Conservation (phyloP, 2,888 invertebrate genomes). For the Drosophila kanekoi region DNA sequence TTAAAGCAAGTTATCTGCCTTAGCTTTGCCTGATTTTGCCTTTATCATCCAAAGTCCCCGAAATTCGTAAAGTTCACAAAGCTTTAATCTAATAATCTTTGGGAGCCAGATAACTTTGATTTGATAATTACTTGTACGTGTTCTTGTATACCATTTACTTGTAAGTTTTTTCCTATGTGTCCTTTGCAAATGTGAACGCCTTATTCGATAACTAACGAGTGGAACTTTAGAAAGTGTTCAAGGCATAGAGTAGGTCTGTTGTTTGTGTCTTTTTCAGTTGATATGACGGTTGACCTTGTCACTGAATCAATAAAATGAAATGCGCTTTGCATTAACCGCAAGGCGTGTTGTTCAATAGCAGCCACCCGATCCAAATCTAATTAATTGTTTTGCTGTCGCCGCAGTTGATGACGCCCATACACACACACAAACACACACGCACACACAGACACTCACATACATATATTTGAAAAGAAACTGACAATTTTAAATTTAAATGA, state of each 20-base stretch:
- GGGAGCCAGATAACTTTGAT: too few relatives aligned
- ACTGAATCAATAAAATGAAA: constrained; percentile 46
- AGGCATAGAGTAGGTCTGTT: constrained; percentile 23
- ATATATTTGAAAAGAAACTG: constrained; percentile 37
- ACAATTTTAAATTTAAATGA: constrained; percentile 82
- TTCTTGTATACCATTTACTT: too few relatives aligned
- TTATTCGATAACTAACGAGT: too few relatives aligned
- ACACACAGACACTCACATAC: constrained; percentile 11
- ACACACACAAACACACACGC: constrained; percentile 28
- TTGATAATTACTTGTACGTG: too few relatives aligned
- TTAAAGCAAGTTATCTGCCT: too few relatives aligned
- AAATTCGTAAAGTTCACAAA: too few relatives aligned
- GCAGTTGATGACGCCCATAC: constrained; percentile 60
- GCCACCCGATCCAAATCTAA: constrained; percentile 71
- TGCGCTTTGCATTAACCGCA: constrained; percentile 38
- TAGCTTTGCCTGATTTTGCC: too few relatives aligned
- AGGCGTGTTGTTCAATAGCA: constrained; percentile 33
- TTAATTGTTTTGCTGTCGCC: constrained; percentile 77
- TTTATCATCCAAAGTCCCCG: too few relatives aligned
- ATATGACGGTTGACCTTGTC: constrained; percentile 55
- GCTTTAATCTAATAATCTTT: too few relatives aligned
- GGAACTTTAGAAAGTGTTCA: too few relatives aligned
- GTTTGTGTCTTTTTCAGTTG: constrained; percentile 55
- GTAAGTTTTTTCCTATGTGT: too few relatives aligned
- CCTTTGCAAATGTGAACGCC: too few relatives aligned